Evolutionary conservation across 2,888 invertebrate species (phyloP).

Genomic region (Leuctra nigra): DNA sequence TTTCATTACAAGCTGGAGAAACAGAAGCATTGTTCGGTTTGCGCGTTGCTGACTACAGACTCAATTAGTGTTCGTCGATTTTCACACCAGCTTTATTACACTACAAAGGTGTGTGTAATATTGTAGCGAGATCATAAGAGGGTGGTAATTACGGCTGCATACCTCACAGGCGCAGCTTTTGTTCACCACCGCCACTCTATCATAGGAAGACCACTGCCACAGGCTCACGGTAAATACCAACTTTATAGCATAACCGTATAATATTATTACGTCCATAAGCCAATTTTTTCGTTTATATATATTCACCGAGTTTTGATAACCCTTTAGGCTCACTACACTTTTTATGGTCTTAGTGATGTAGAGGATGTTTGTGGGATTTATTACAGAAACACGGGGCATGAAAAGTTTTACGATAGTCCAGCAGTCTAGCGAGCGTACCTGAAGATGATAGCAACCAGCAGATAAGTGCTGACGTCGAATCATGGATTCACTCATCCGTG

Average conservation of each 20-base stretch:
- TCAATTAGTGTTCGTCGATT: slow-evolving; percentile 9
- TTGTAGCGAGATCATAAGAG: neutral
- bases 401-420: slow-evolving; percentile 17
- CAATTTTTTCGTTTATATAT: neutral
- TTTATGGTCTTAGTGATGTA: slow-evolving; percentile 12
- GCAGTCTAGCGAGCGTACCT: slow-evolving; percentile 1
- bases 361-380: slow-evolving; percentile 2
- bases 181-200: slow-evolving; percentile 1
- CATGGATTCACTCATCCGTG: slow-evolving; percentile 9
- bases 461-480: slow-evolving; percentile 6
- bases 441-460: too few relatives aligned
- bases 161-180: slow-evolving; percentile 1
- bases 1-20: too few relatives aligned
- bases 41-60: too few relatives aligned
- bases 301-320: slow-evolving; percentile 4
- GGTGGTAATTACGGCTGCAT: neutral
- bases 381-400: neutral
- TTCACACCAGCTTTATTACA: slow-evolving; percentile 2
- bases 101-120: neutral
- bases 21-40: too few relatives aligned
- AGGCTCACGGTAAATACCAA: slow-evolving; percentile 4
- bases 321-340: slow-evolving; percentile 14
- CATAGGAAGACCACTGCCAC: neutral
- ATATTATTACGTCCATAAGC: neutral
- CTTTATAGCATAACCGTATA: neutral